These are phyloP conservation scores for Oncorhynchus masou DNA, from an alignment of 2,113 vertebrate genomes.

Conservation along the genomic window DNA sequence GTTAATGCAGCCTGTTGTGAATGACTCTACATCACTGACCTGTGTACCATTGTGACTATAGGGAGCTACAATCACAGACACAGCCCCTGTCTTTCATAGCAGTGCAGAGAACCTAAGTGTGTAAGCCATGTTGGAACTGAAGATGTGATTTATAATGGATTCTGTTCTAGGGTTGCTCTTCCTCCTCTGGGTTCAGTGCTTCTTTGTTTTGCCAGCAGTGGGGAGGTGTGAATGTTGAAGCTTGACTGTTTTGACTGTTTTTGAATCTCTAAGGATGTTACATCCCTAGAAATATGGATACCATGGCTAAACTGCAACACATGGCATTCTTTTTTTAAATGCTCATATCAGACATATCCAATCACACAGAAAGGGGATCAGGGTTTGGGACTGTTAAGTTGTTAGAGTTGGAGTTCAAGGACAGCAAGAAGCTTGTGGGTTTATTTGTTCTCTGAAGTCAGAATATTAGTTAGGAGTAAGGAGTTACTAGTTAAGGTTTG, in stretches of 20 bases:
- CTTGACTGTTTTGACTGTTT: slow-evolving; percentile 68
- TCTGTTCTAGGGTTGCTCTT: slow-evolving; percentile 20
- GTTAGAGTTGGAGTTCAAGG: slow-evolving; percentile 66
- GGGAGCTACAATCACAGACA: background rate
- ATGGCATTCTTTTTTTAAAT: slow-evolving; percentile 50
- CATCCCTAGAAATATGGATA: background rate
- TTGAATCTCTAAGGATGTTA: slow-evolving; percentile 24
- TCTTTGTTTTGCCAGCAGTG: slow-evolving; percentile 68
- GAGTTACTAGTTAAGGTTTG: slow-evolving; percentile 57
- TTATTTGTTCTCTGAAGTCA: slow-evolving; percentile 65
- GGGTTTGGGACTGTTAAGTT: slow-evolving; percentile 60
- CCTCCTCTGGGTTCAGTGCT: slow-evolving; percentile 36
- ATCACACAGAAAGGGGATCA: slow-evolving; percentile 57
- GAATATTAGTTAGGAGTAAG: slow-evolving; percentile 52
- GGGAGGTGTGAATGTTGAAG: slow-evolving; percentile 39
- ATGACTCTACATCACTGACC: slow-evolving; percentile 1
- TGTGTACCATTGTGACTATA: background rate
- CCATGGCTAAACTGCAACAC: slow-evolving; percentile 22
- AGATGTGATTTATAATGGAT: slow-evolving; percentile 11
- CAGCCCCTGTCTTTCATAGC: no score
- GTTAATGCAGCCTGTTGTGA: slow-evolving; percentile 18
- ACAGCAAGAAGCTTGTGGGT: slow-evolving; percentile 59
- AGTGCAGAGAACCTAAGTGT: no score
- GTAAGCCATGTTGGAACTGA: background rate
- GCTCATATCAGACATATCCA: slow-evolving; percentile 31